A percentile compares a stretch with the other conserved stretches of the same genome.
Conservation (phyloP, 2,888 invertebrate genomes). For the Mythimna lalbum region DNA sequence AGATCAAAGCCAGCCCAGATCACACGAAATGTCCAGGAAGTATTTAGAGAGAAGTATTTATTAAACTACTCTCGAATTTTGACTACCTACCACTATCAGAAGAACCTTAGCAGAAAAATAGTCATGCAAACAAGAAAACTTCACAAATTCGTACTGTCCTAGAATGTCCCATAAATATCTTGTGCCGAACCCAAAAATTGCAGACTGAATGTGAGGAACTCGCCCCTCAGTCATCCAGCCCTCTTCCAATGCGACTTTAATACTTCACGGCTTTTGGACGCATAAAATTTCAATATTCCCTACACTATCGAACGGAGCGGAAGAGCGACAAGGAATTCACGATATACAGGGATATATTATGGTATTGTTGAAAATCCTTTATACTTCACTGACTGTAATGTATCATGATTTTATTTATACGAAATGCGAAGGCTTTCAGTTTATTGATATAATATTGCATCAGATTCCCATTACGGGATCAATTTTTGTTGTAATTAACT, state of each 20-base stretch:
- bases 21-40: too few relatives aligned
- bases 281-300: conserved; percentile 66
- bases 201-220: conserved; percentile 46
- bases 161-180: conserved; percentile 43
- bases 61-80: too few relatives aligned
- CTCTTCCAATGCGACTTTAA: conserved; percentile 62
- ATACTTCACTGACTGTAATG: conserved; percentile 20
- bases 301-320: conserved; percentile 59
- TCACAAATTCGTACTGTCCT: background rate
- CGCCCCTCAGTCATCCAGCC: conserved; percentile 47
- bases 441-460: background rate
- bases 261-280: conserved; percentile 63
- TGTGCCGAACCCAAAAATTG: conserved; percentile 34
- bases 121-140: background rate
- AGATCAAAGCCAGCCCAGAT: too few relatives aligned
- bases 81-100: too few relatives aligned
- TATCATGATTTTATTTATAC: conserved; percentile 27
- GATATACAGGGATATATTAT: conserved; percentile 39
- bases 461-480: background rate
- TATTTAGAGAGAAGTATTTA: too few relatives aligned
- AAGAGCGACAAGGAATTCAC: conserved; percentile 57
- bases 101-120: background rate
- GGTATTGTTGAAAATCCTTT: conserved; percentile 35
- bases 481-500: background rate
- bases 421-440: background rate